phyloP scores from a whole-genome alignment of 30 jellyfish, hydroid and myxozoan species.

The Aurelia sp. region DNA sequence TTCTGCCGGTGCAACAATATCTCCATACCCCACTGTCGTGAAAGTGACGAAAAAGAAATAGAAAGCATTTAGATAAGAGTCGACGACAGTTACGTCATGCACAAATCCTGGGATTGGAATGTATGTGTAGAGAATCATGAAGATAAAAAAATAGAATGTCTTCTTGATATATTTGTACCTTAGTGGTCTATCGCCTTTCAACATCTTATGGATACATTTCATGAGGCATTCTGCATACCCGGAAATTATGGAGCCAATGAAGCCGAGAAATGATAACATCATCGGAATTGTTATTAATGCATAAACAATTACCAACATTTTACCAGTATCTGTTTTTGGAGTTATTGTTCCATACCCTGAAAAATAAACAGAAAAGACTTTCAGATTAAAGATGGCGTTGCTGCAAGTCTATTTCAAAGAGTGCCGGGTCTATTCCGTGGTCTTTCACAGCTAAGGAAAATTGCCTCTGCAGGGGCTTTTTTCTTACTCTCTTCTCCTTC shows the following conservation, averaged over 20 bases:
- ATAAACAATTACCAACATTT: conserved; percentile 51
- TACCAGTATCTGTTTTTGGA: conserved; percentile 42
- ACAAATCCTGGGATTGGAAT: no score
- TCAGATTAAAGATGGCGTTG: no score
- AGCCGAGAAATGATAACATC: conserved; percentile 32
- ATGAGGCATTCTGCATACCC: conserved; percentile 6
- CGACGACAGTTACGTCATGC: neutral
- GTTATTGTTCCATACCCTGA: conserved; percentile 48
- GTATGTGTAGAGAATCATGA: no score
- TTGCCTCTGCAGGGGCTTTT: no score
- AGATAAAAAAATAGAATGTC: conserved; percentile 12
- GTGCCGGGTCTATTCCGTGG: no score
- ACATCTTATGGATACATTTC: conserved; percentile 21
- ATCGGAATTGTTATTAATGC: conserved; percentile 51
- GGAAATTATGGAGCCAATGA: conserved; percentile 34
- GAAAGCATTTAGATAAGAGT: conserved; percentile 18
- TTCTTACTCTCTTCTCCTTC: no score
- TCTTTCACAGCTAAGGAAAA: no score
- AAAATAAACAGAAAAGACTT: neutral
- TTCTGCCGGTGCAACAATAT: conserved; percentile 16
- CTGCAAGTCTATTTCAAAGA: no score
- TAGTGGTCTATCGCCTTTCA: conserved; percentile 45
- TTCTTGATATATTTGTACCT: conserved; percentile 31
- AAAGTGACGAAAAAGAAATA: conserved; percentile 49
- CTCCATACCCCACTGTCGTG: conserved; percentile 62